phyloP scores from a whole-genome alignment of 2,113 vertebrate genomes.

The Colaptes auratus region DNA sequence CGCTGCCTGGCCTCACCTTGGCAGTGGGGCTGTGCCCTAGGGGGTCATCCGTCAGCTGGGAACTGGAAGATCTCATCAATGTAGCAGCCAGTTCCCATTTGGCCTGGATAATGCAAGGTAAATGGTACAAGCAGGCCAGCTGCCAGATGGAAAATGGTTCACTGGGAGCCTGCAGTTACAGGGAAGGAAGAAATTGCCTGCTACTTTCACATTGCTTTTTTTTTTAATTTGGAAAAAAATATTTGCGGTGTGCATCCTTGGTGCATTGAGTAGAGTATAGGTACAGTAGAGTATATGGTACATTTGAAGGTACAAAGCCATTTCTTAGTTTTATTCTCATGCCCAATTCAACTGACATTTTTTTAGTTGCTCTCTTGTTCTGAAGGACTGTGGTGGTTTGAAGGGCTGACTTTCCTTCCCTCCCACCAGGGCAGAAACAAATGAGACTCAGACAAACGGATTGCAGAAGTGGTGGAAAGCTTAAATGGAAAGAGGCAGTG shows the following conservation, averaged over 20 bases:
- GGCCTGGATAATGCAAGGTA: not conserved
- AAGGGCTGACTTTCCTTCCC: no score
- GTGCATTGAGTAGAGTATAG: not conserved
- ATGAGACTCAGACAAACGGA: no score
- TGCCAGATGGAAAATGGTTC: not conserved
- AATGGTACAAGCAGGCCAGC: not conserved
- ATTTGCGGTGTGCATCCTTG: not conserved
- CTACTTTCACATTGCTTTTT: not conserved
- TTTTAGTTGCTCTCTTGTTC: not conserved
- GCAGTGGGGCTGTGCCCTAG: not conserved
- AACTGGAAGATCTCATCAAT: not conserved
- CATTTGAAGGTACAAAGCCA: not conserved
- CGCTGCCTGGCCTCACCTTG: not conserved
- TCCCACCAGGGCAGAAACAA: no score
- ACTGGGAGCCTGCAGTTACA: not conserved
- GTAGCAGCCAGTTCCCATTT: not conserved
- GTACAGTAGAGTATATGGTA: no score
- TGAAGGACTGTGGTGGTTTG: not conserved
- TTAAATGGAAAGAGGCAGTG: no score
- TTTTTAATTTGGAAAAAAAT: not conserved
- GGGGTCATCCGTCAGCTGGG: not conserved
- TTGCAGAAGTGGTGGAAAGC: no score
- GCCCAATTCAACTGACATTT: not conserved
- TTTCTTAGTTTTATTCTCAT: not conserved
- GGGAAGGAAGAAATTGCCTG: not conserved